phyloP scores from a whole-genome alignment of 2,113 vertebrate species.

The Opisthocomus hoazin region DNA sequence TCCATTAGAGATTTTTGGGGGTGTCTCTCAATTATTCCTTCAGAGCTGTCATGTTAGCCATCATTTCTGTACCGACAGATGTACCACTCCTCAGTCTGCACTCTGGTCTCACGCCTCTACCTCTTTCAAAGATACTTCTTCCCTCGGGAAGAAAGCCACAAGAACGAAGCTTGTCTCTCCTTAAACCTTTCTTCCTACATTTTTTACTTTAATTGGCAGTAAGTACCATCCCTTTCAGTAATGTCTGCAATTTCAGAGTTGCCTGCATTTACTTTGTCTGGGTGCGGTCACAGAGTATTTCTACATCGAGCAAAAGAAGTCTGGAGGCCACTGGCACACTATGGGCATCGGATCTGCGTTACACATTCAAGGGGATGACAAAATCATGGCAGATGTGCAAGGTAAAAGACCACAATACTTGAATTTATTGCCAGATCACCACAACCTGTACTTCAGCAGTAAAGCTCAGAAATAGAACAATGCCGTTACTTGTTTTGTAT shows the following conservation, averaged over 20 bases:
- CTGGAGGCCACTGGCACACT: neutral
- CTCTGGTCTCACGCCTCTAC: neutral
- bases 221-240: neutral
- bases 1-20: neutral
- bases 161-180: neutral
- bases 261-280: neutral
- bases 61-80: neutral
- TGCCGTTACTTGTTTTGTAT: fast-evolving
- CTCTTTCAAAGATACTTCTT: neutral
- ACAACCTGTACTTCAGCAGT: neutral
- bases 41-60: neutral
- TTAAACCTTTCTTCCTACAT: neutral
- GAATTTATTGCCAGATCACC: neutral
- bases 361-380: neutral
- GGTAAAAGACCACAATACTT: neutral
- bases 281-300: neutral
- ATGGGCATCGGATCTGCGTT: fast-evolving
- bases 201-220: neutral
- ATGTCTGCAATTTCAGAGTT: neutral
- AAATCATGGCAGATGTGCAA: neutral
- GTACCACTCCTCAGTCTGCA: neutral
- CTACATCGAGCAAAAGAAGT: neutral
- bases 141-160: neutral
- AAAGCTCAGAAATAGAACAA: neutral
- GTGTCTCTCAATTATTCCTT: neutral